Base-by-base conservation (phyloP, 2,888 invertebrate genomes). In the Drepana falcataria region DNA sequence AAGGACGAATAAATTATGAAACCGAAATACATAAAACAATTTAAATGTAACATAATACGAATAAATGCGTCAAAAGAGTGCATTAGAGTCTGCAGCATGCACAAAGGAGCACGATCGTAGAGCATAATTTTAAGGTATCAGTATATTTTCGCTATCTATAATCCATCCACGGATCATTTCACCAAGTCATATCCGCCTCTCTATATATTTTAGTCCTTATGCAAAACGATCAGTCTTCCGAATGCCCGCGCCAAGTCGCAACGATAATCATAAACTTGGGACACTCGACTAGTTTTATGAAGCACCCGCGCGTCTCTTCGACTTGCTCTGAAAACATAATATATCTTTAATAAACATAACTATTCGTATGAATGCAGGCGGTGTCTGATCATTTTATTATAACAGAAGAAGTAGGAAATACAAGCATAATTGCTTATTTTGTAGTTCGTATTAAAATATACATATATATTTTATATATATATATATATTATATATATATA, bases 271-370 rank as follows among this genome's bases (percentile, higher is more conserved):
- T 81, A 78, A 81, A 81, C 72, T 74, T 69, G 69, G 61, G 61
- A 77, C 69, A 75, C 75, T 66, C 71, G 71, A 79, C 69, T 72
- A 71, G 72, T 78, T 81, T 79, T 79, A 80, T 75, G 73, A 71
- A 71, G 58, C 64, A 64, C 65, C 69, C 64, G 66, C 66, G 60
- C 62, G 71, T 70, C 60, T 60, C 65, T 72, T 69, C 66, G 44
- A 44, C 67, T 66, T 57, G 54, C 60, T 60, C 64, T 70, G 61
- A 64, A 67, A 68, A 68, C 73, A 69, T 70, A 71, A 69, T 62
- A 70, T 21, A 21, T 21, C 21, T 21, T 21, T 67, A 66, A 65
- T 64, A 63, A 59, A 61, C 54, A 56, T 64, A 66, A 63, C 59
- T 61, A 53, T 59, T 64, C 55, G 44, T 44, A 9, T 9, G 66